Evolutionary conservation across 2,797 vertebrate genomes (phyloP).

Genomic region (Chrysocyon brachyurus): DNA sequence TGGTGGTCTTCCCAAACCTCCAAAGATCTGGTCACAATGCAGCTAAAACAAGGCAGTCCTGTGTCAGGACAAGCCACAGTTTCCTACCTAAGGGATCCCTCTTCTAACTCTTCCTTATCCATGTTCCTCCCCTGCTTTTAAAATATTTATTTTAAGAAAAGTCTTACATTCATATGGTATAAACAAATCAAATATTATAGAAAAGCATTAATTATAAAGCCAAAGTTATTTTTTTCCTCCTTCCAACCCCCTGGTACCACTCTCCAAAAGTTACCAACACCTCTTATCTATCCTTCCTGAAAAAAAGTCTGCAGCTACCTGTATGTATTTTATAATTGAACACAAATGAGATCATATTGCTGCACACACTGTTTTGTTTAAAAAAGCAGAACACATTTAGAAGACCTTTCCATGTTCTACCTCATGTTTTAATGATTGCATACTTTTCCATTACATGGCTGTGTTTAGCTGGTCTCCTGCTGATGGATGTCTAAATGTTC

Average conservation of each 20-base stretch:
- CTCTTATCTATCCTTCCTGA: neutral
- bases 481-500: neutral
- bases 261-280: neutral
- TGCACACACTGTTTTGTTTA: neutral
- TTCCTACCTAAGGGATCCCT: neutral
- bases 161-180: neutral
- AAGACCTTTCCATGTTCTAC: neutral
- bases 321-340: neutral
- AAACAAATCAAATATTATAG: neutral
- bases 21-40: neutral
- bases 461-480: neutral
- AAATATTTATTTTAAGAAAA: neutral
- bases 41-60: neutral
- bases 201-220: conserved; percentile 19
- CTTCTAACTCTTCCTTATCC: neutral
- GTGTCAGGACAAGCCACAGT: neutral
- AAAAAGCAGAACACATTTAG: neutral
- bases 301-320: neutral
- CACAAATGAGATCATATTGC: neutral
- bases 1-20: neutral
- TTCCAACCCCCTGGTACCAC: neutral
- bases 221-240: neutral
- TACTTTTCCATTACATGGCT: conserved; percentile 28
- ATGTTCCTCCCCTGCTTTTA: conserved; percentile 1
- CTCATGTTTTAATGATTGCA: conserved; percentile 45